phyloP scores from a whole-genome alignment of 2,113 vertebrate genomes.

The Chamaetylas fuelleborni region DNA sequence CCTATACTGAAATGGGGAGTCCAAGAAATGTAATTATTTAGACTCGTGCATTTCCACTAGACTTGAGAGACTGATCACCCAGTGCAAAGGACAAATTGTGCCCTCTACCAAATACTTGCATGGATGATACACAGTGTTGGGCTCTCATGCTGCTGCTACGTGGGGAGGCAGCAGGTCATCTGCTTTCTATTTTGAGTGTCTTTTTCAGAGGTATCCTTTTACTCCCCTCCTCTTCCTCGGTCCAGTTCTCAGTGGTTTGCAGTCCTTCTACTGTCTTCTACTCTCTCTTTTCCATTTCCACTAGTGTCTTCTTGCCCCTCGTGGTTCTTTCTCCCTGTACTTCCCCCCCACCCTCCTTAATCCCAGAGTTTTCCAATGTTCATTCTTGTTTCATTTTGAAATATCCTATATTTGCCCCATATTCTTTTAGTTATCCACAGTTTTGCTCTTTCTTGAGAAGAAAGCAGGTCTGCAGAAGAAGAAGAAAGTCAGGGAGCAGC shows the following conservation, averaged over 20 bases:
- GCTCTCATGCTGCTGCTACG: not conserved
- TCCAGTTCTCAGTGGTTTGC: not conserved
- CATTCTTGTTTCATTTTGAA: not conserved
- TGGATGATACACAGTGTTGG: not conserved
- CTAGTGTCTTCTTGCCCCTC: not conserved
- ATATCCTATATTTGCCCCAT: not conserved
- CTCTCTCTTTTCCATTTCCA: not conserved
- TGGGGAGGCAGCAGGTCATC: not conserved
- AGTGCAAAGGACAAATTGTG: not conserved
- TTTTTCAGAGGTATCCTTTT: conserved; percentile 33
- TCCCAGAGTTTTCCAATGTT: not conserved
- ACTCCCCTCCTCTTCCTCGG: conserved; percentile 1
- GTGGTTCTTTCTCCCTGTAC: not conserved
- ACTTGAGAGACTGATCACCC: not conserved
- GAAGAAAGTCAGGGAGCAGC: not conserved
- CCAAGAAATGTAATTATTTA: not conserved
- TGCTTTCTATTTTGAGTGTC: conserved; percentile 8
- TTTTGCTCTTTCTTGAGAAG: not conserved
- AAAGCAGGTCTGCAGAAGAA: not conserved
- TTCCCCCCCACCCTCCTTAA: fast-evolving
- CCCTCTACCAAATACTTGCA: not conserved
- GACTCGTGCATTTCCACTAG: not conserved
- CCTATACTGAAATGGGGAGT: not conserved
- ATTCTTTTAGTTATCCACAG: not conserved
- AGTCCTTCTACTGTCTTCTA: not conserved